These are phyloP conservation scores for Lathamus discolor DNA, from an alignment of 2,113 vertebrate species.

Conservation along the genomic window DNA sequence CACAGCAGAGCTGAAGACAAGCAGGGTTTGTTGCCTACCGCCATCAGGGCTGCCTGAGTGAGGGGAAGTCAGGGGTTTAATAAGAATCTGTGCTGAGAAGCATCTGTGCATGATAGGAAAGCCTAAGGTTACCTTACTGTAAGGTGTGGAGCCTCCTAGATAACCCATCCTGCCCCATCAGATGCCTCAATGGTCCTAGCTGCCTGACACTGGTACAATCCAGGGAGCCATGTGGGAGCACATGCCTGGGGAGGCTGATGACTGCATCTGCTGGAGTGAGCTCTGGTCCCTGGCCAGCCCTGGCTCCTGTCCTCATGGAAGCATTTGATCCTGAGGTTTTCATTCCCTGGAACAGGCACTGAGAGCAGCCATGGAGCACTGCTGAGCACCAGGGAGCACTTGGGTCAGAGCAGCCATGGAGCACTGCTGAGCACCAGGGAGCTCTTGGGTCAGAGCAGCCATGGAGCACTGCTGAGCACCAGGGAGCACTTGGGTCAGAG, in stretches of 20 bases:
- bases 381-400: fast-evolving
- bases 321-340: background rate
- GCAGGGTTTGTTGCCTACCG: background rate
- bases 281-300: fast-evolving
- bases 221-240: background rate
- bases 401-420: background rate
- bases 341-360: background rate
- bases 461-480: background rate
- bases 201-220: background rate
- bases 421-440: background rate
- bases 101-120: background rate
- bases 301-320: background rate
- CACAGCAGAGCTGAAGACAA: background rate
- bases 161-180: background rate
- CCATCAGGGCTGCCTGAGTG: background rate
- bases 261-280: fast-evolving
- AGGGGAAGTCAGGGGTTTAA: background rate
- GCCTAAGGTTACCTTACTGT: background rate
- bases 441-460: background rate
- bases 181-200: background rate
- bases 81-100: background rate
- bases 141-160: background rate
- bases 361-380: background rate
- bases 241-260: background rate
- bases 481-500: fast-evolving